These are phyloP conservation scores for Stenolophus ochropezus DNA, from an alignment of 2,888 invertebrate genomes.

Conservation along the genomic window DNA sequence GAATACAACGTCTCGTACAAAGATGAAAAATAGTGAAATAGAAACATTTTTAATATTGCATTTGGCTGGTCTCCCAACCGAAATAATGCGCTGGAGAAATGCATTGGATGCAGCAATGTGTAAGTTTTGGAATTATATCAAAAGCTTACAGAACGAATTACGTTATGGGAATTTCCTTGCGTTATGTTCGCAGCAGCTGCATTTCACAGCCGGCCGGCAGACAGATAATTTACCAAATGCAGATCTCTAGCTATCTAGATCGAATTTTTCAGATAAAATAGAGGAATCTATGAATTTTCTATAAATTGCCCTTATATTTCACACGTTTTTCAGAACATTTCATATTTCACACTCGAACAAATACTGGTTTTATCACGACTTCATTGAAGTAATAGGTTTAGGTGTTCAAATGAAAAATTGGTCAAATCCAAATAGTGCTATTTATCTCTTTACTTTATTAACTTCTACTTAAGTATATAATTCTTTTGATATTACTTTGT, in stretches of 20 bases:
- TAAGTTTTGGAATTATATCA: slow-evolving; percentile 30
- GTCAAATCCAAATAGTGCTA: too few species aligned
- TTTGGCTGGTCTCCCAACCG: slow-evolving; percentile 21
- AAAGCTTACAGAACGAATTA: background rate
- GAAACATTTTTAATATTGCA: slow-evolving; percentile 32
- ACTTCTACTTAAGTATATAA: too few species aligned
- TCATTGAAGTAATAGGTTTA: too few species aligned
- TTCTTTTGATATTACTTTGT: too few species aligned
- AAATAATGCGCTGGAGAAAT: slow-evolving; percentile 14
- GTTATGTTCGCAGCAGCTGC: slow-evolving; percentile 14
- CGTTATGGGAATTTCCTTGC: background rate
- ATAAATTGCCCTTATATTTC: background rate
- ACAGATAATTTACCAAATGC: background rate
- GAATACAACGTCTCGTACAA: slow-evolving; percentile 34
- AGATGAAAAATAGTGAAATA: slow-evolving; percentile 15
- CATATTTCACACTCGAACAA: background rate
- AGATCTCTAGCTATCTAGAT: background rate
- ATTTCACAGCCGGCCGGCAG: background rate
- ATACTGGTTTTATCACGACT: background rate
- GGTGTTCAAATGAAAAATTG: too few species aligned
- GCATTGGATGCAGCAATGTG: slow-evolving; percentile 11
- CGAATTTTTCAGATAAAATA: background rate
- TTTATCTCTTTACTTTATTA: too few species aligned
- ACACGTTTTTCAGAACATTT: background rate
- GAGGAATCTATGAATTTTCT: background rate